Percentiles rank a stretch among this genome's conserved stretches.
Conservation (phyloP, 2,888 invertebrate species). For the Gastrophysa polygoni region DNA sequence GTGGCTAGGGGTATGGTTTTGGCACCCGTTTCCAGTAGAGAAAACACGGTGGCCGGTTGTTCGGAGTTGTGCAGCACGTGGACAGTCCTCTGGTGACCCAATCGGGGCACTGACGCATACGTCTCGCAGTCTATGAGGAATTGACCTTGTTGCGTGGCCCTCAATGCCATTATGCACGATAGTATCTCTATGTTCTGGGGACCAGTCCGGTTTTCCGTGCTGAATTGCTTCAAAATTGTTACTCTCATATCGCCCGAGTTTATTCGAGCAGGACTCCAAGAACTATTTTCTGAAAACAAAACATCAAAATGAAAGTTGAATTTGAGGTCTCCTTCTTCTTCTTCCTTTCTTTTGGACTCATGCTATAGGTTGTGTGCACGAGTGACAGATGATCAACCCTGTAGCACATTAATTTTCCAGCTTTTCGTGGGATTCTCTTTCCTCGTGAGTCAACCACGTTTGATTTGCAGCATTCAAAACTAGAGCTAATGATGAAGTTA, state of each 20-base stretch:
- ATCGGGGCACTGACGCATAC: constrained; percentile 78
- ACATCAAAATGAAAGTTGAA: too few species aligned
- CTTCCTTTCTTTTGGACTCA: too few species aligned
- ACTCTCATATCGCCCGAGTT: constrained; percentile 64
- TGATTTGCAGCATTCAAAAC: too few species aligned
- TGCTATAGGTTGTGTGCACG: too few species aligned
- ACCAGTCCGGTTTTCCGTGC: constrained; percentile 85
- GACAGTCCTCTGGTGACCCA: constrained; percentile 80
- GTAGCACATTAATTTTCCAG: too few species aligned
- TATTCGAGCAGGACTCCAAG: neutral
- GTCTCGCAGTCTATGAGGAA: constrained; percentile 96
- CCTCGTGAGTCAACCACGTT: too few species aligned
- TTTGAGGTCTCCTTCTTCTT: too few species aligned
- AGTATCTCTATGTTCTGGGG: constrained; percentile 87
- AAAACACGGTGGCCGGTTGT: constrained; percentile 92
- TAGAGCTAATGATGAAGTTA: too few species aligned
- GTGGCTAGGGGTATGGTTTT: constrained; percentile 88
- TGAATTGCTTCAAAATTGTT: constrained; percentile 82
- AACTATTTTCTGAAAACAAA: neutral
- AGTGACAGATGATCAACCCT: too few species aligned
- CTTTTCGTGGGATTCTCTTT: too few species aligned
- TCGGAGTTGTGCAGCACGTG: constrained; percentile 96
- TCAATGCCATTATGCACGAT: constrained; percentile 80
- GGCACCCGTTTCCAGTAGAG: constrained; percentile 84
- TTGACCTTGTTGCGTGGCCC: constrained; percentile 86